Percentiles rank a stretch among this genome's conserved stretches.
Evolutionary conservation across 2,113 vertebrate genomes (phyloP).

Genomic region (Lutjanus erythropterus): DNA sequence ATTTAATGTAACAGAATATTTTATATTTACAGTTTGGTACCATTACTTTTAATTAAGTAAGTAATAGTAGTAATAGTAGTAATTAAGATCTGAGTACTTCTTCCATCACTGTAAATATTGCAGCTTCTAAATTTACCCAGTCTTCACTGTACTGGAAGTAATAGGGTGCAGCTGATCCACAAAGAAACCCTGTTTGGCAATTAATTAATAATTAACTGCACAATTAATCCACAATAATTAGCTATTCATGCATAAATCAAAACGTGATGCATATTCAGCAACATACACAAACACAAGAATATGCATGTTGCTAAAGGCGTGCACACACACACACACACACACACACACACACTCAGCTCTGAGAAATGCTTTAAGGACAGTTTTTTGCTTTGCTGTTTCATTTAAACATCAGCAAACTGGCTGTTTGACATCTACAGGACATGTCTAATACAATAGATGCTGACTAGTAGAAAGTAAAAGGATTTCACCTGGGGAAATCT

Average conservation of each 20-base stretch:
- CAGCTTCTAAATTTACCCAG: not conserved
- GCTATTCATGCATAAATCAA: not conserved
- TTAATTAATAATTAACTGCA: not conserved
- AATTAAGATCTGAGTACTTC: too few species aligned
- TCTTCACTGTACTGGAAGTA: not conserved
- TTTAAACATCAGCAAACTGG: not conserved
- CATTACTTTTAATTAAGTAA: too few species aligned
- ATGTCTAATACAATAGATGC: not conserved
- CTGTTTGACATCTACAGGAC: not conserved
- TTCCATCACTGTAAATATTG: too few species aligned
- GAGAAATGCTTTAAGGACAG: not conserved
- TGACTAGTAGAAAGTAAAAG: not conserved
- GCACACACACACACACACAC: too few species aligned
- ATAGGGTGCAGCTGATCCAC: not conserved
- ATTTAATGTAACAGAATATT: too few species aligned
- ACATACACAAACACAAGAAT: not conserved
- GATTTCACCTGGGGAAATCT: conserved; percentile 90
- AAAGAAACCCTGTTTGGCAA: not conserved
- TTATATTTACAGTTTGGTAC: too few species aligned
- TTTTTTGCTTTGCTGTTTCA: accelerated
- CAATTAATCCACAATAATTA: not conserved
- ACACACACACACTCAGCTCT: not conserved
- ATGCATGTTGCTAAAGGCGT: not conserved
- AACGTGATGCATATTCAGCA: conserved; percentile 1
- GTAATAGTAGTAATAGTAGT: too few species aligned